phyloP scores from a whole-genome alignment of 2,113 vertebrate species.

The Ophiodon elongatus region DNA sequence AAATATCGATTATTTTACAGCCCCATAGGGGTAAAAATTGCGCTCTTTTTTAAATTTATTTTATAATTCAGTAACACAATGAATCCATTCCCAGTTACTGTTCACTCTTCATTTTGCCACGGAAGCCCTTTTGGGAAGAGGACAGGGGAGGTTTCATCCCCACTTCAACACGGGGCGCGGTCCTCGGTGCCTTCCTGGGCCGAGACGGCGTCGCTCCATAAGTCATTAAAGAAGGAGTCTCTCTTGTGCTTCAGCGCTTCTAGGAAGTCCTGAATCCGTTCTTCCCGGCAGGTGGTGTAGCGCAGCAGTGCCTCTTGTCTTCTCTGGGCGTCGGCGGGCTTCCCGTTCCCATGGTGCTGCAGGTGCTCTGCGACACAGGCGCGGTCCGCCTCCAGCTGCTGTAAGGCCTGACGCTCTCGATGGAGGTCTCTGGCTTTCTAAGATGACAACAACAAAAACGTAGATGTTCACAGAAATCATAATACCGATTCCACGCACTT shows the following conservation, averaged over 20 bases:
- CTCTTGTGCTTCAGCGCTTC: slow-evolving; percentile 90
- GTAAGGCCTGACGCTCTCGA: slow-evolving; percentile 86
- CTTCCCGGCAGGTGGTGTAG: slow-evolving; percentile 86
- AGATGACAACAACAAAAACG: slow-evolving; percentile 15
- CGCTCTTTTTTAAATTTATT: slow-evolving; percentile 39
- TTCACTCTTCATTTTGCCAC: slow-evolving; percentile 49
- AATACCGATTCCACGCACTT: neutral
- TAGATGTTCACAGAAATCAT: neutral
- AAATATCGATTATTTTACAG: slow-evolving; percentile 77
- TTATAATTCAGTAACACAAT: slow-evolving; percentile 66
- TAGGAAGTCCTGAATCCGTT: slow-evolving; percentile 91
- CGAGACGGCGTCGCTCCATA: slow-evolving; percentile 72
- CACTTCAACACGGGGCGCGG: slow-evolving; percentile 38
- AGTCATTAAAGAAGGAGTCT: slow-evolving; percentile 84
- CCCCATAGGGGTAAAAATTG: slow-evolving; percentile 83
- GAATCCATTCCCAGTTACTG: slow-evolving; percentile 36
- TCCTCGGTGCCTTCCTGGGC: slow-evolving; percentile 70
- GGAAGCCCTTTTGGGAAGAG: slow-evolving; percentile 61
- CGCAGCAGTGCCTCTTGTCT: slow-evolving; percentile 86
- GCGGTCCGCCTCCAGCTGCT: slow-evolving; percentile 92
- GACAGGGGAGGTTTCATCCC: slow-evolving; percentile 48
- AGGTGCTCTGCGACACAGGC: slow-evolving; percentile 87
- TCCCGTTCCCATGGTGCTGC: slow-evolving; percentile 83
- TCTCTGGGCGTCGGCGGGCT: slow-evolving; percentile 81
- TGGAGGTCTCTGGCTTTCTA: slow-evolving; percentile 94